Evolutionary conservation across 1,140 invertebrate species (phyloP), one percentile per base, ranked within the genome.

Genomic region (Caenorhabditis remanei): DNA sequence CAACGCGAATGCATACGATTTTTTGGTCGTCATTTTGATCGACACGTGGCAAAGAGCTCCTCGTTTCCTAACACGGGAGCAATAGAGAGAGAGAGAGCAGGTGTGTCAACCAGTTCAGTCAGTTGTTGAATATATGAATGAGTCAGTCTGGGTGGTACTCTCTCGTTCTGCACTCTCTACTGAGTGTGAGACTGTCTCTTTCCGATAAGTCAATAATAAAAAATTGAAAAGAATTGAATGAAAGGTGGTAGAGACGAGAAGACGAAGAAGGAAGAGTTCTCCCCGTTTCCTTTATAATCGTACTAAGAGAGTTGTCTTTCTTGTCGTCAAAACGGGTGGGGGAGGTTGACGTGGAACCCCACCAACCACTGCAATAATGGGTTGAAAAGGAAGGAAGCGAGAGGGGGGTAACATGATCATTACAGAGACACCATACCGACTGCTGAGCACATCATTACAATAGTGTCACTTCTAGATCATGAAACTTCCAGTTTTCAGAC

Each of bases 191-290:
- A n/a, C 71, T 16, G 14, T 50, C 7, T 71, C 71, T 79, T 79
- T 50, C 71, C 71, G 71, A 79, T 79, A 79, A 79, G 71, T 79
- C 71, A 79, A 79, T 79, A 79, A 79, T 50, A 79, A 48, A 63
- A 65, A 79, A 79, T 50, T 79, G 71, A 79, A 79, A 53, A n/a
- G 65, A 71, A 79, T 19, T 14, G 46, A 16, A 53, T 65, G 21
- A 53, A 50, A 79, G 40, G 40, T 14, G 46, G 46, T 19, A n/a
- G n/a, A 5, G 41, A 5, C 16, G 11, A 79, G 71, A 32, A 79
- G 71, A 32, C 7, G 40, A 79, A 11, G 71, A 43, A 79, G 71
- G 24, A 21, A 11, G 65, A 71, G 65, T 71, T 79, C 46, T 79
- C n/a, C 5, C n/a, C 5, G 14, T n/a, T 48, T 79, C 53, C 71